Evolutionary conservation across 1,140 invertebrate species (phyloP), one percentile per base, ranked within the genome.

Genomic region (Acromyrmex echinatior): DNA sequence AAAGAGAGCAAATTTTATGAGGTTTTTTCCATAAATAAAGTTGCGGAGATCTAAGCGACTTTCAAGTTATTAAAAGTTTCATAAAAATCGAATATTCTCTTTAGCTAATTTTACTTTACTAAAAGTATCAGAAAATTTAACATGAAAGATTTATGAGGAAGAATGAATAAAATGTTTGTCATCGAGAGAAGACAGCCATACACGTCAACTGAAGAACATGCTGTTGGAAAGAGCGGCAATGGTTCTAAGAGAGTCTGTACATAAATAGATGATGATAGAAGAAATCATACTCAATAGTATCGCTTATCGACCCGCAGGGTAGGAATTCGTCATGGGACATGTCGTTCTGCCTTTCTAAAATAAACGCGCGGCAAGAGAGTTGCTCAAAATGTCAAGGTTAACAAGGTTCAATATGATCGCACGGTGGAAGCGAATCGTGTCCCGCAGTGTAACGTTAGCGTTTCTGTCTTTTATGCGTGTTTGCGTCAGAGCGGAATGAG

Each of bases 371-470:
- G 65, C 76, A 66, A 71, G 68, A 51, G 68, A 51, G 68, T 51
- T 68, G 85, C 63, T 71, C 76, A 63, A 92, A 93, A 93, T 93
- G 91, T 92, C 92, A 93, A 92, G 92, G 92, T 93, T 92, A 92
- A 78, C 89, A 56, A 87, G 90, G 35, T 51, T 86, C 82, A 58
- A 78, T 91, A 70, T 62, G 60, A 90, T 86, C 87, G 56, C 21
- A 16, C 68, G 58, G 28, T 51, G 81, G 35, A 82, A 63, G 18
- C 25, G 71, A 87, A 87, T 84, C 73, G 39, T 73, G 68, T 73
- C 62, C 58, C 73, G 35, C 16, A 53, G 63, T 65, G 66, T 62
- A 56, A 73, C 80, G 80, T 76, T 62, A 62, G 35, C 35, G 58
- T 78, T 71, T 89, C 58, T 63, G 31, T 53, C 60, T 58, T 49